These are phyloP conservation scores for Periparus ater DNA, from an alignment of 2,797 vertebrate genomes.

Conservation along the genomic window DNA sequence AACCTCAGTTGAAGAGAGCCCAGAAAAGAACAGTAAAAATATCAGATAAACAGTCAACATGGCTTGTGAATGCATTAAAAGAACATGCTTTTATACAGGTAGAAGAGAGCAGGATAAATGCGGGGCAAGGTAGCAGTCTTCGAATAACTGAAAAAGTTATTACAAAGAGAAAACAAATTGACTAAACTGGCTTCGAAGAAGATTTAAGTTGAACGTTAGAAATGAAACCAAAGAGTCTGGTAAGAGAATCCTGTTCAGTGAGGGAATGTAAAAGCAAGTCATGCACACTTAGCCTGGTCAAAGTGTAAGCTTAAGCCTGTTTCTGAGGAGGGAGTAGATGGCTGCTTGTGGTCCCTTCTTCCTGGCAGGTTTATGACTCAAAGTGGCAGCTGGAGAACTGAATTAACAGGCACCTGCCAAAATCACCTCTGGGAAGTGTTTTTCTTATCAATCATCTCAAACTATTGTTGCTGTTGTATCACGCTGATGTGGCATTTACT, in stretches of 20 bases:
- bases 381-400: not conserved
- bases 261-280: not conserved
- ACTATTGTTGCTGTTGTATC: conserved; percentile 2
- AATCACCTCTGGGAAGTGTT: not conserved
- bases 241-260: not conserved
- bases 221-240: not conserved
- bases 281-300: not conserved
- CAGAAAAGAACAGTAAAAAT: not conserved
- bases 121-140: not conserved
- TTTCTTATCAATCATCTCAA: conserved; percentile 32
- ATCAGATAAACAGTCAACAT: not conserved
- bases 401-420: not conserved
- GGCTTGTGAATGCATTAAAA: not conserved
- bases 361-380: conserved; percentile 29
- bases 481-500: not conserved
- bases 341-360: not conserved
- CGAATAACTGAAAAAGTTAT: not conserved
- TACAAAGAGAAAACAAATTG: not conserved
- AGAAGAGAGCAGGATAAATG: not conserved
- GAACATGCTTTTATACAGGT: not conserved
- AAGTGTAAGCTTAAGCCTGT: not conserved
- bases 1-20: not conserved
- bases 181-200: not conserved
- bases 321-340: not conserved
- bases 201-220: not conserved